Percentiles rank a stretch among this genome's conserved stretches.
Evolutionary conservation across 2,797 vertebrate genomes (phyloP).

Genomic region (Mycteria americana): DNA sequence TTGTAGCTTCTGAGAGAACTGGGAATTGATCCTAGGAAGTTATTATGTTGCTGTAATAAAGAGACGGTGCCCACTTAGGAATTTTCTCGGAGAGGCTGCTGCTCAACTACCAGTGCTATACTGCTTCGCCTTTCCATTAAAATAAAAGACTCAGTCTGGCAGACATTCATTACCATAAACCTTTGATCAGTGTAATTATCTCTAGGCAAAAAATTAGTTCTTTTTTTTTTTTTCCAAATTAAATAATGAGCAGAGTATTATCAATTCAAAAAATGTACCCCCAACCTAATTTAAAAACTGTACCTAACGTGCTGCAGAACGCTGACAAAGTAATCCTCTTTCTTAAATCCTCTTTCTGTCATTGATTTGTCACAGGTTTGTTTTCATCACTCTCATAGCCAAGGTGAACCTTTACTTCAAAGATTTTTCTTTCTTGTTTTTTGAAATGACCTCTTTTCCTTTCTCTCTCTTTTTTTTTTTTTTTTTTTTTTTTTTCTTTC

Average conservation of each 20-base stretch:
- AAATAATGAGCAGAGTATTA: neutral
- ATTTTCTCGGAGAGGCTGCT: neutral
- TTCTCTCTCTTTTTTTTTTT: no score
- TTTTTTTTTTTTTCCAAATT: neutral
- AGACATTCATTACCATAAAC: slow-evolving; percentile 22
- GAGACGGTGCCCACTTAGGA: neutral
- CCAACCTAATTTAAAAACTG: neutral
- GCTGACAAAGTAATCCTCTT: slow-evolving; percentile 30
- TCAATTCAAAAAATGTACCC: neutral
- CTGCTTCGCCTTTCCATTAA: neutral
- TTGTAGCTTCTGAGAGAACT: neutral
- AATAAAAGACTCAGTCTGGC: neutral
- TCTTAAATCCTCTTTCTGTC: slow-evolving; percentile 44
- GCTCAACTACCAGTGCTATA: neutral
- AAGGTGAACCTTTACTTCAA: slow-evolving; percentile 31
- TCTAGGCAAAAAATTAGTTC: neutral
- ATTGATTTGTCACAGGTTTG: slow-evolving; percentile 22
- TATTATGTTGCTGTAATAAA: neutral
- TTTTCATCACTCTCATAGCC: neutral
- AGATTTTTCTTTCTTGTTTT: neutral
- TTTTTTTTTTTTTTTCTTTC: neutral
- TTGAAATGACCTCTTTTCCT: neutral
- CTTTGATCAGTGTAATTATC: slow-evolving; percentile 42
- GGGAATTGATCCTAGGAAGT: neutral
- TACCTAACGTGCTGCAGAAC: neutral